These are phyloP conservation scores for Galerucella pusilla DNA, from an alignment of 2,888 invertebrate genomes.

Conservation along the genomic window DNA sequence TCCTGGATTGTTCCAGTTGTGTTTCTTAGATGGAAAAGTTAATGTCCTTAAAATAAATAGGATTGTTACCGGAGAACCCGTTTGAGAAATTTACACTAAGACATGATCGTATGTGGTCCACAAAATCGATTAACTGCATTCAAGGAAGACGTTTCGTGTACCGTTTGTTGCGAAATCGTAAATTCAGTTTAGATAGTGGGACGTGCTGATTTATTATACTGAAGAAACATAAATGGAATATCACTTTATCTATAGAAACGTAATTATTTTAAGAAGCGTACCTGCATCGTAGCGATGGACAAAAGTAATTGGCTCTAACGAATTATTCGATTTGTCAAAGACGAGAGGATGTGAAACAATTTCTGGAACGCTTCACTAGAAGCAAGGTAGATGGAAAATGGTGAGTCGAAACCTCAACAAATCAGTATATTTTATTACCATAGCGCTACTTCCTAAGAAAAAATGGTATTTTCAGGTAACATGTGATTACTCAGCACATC, in stretches of 20 bases:
- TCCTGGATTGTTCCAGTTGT: constrained; percentile 26
- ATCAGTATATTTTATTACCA: too few relatives aligned
- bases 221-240: neutral
- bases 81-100: constrained; percentile 29
- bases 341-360: too few relatives aligned
- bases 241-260: neutral
- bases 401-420: too few relatives aligned
- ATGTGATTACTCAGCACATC: too few relatives aligned
- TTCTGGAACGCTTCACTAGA: too few relatives aligned
- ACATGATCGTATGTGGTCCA: constrained; percentile 31
- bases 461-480: too few relatives aligned
- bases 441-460: too few relatives aligned
- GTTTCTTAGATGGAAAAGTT: constrained; percentile 32
- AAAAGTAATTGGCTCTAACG: too few relatives aligned
- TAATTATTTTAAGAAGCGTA: neutral
- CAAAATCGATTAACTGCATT: constrained; percentile 15
- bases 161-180: constrained; percentile 1
- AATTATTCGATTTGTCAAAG: too few relatives aligned
- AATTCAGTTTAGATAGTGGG: neutral
- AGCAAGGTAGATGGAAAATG: too few relatives aligned
- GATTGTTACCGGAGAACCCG: constrained; percentile 27
- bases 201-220: neutral
- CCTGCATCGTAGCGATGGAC: too few relatives aligned
- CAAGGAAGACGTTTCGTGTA: neutral
- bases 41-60: constrained; percentile 38